Base-by-base conservation (phyloP, 1,140 invertebrate species). In the Diploscapter pachys region DNA sequence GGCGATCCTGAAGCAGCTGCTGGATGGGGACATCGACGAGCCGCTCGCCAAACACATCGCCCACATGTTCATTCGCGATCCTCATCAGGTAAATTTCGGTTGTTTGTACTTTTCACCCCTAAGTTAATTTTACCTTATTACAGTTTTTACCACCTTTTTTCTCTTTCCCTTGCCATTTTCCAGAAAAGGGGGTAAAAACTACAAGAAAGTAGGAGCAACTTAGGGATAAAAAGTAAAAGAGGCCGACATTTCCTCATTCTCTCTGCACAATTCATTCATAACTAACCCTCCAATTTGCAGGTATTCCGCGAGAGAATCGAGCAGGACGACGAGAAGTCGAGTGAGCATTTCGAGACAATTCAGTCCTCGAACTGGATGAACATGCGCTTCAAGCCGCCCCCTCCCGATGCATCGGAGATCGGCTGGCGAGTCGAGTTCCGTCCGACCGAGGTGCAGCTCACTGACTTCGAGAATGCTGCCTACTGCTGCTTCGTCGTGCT, bases 351-450 rank as follows among this genome's bases (percentile, higher is more conserved):
- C 89, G 97, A 99, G 89, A 94, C 83, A 31, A 97, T 99, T 81
- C 97, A 99, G 87, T 98, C 96, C 0, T 99, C 97, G 4, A 99
- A 99, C 88, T 99, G 97, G 97, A 96, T 99, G 89, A 98, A 96
- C 5, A 98, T 99, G 96, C 89, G 97, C 76, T 79, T 79, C 87
- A 99, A 99, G 87, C 94, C 95, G 63, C 96, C 97, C 72, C 87
- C 88, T 9, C 93, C 94, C 5, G 83, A 85, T 78, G 68, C 80
- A 48, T 92, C 93, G 2, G 91, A 95, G 85, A 96, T 94, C 8
- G 90, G 97, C 13, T 99, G 97, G 97, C 89, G 97, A 78, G 97
- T 99, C 3, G 97, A 99, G 89, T 99, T 99, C 88, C 90, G 97
- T 63, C 96, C 97, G 55, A 98, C 95, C 86, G 97, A 99, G 89